Evolutionary conservation across 1,140 invertebrate species (phyloP).

Genomic region (Ylistrum balloti): DNA sequence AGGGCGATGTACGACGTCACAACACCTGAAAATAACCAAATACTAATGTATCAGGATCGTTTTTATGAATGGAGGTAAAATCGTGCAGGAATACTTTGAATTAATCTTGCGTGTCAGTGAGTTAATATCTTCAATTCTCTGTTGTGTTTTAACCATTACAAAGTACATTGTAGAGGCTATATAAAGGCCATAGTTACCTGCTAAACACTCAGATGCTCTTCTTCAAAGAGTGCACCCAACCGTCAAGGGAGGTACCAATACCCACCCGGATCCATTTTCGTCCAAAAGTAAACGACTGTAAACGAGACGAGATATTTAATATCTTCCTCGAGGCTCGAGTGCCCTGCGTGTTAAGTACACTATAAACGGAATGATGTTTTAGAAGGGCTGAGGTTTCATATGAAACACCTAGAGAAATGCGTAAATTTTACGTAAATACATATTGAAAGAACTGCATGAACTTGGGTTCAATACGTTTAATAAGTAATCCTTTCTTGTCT

Average conservation of each 20-base stretch:
- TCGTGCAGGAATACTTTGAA: neutral
- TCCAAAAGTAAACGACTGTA: neutral
- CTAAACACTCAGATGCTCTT: neutral
- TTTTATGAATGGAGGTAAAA: neutral
- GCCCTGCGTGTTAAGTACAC: neutral
- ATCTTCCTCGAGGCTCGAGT: neutral
- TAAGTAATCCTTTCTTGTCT: too few species aligned
- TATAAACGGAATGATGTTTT: neutral
- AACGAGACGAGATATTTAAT: neutral
- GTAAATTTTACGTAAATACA: neutral
- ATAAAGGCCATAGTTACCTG: neutral
- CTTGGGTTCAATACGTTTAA: neutral
- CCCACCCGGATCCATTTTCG: constrained; percentile 11
- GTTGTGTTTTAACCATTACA: neutral
- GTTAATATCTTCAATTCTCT: neutral
- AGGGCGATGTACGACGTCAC: neutral
- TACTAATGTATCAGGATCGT: neutral
- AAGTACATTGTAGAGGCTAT: neutral
- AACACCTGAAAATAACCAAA: neutral
- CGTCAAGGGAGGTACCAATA: neutral
- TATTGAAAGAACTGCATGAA: neutral
- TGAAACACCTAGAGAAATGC: neutral
- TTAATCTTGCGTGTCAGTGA: neutral
- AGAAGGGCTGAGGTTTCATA: neutral
- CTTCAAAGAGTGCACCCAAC: neutral